Evolutionary conservation across 2,113 vertebrate species (phyloP).

Genomic region (Potamarius usumacintae): DNA sequence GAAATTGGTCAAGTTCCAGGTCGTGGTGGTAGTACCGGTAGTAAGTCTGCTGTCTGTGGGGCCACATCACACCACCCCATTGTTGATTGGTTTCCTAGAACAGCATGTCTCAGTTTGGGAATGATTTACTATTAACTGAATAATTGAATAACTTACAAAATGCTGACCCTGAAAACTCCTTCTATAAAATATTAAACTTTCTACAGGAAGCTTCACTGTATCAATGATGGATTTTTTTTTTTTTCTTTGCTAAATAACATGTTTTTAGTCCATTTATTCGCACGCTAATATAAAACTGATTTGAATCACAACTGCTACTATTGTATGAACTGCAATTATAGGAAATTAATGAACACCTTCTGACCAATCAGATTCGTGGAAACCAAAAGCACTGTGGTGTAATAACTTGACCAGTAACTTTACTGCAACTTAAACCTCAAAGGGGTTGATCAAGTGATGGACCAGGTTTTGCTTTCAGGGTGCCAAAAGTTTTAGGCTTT

Average conservation of each 20-base stretch:
- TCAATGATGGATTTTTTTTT: neutral
- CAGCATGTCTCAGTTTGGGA: neutral
- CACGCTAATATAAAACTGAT: neutral
- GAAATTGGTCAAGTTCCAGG: neutral
- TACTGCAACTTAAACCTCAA: neutral
- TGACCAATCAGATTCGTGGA: neutral
- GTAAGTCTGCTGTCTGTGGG: neutral
- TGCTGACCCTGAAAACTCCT: neutral
- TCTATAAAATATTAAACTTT: neutral
- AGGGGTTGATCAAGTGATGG: neutral
- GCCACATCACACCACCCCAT: neutral
- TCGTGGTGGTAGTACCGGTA: neutral
- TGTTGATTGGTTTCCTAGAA: neutral
- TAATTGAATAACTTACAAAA: neutral
- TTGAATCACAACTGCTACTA: neutral
- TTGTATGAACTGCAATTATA: neutral
- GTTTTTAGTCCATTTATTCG: neutral
- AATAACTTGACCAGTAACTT: neutral
- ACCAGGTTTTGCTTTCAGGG: slow-evolving; percentile 1
- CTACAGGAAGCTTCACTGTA: neutral
- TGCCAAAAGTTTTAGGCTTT: neutral
- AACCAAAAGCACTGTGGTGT: neutral
- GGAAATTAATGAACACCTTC: neutral
- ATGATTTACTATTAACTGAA: neutral
- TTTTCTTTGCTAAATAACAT: neutral